A percentile compares a stretch with the other conserved stretches of the same genome.
Evolutionary conservation across 2,113 vertebrate species (phyloP).

Genomic region (Sinocyclocheilus grahami): DNA sequence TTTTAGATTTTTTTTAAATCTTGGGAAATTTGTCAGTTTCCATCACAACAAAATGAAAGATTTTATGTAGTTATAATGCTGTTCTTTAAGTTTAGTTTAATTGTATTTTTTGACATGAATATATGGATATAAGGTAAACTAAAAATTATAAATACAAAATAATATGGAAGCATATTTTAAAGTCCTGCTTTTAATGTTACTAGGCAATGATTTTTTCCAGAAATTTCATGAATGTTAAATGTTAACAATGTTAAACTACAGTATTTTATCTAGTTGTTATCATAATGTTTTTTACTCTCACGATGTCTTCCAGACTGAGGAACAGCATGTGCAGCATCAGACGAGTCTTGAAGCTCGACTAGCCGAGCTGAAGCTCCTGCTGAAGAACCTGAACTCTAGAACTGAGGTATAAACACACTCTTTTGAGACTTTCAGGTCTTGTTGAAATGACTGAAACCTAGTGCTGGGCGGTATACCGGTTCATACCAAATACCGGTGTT

Average conservation of each 20-base stretch:
- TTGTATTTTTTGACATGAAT: too few species aligned
- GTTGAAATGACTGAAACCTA: not conserved
- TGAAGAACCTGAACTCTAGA: constrained; percentile 75
- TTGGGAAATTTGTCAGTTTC: too few species aligned
- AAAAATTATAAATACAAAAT: too few species aligned
- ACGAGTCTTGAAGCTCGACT: constrained; percentile 76
- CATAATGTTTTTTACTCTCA: not conserved
- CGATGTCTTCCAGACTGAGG: constrained; percentile 58
- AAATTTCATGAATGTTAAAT: not conserved
- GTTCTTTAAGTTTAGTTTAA: too few species aligned
- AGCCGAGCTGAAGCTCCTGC: constrained; percentile 73
- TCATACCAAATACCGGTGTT: too few species aligned
- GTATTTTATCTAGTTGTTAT: not conserved
- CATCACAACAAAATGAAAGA: too few species aligned
- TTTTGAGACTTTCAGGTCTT: not conserved
- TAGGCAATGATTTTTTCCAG: not conserved
- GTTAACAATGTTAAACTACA: not conserved
- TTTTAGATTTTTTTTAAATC: too few species aligned
- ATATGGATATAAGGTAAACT: too few species aligned
- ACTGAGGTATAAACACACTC: constrained; percentile 77
- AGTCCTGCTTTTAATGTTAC: not conserved
- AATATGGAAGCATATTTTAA: too few species aligned
- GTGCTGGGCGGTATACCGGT: too few species aligned
- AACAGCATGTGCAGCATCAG: constrained; percentile 68
- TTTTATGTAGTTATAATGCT: too few species aligned